Conservation (phyloP, 2,797 vertebrate genomes). For the Knipowitschia caucasica region DNA sequence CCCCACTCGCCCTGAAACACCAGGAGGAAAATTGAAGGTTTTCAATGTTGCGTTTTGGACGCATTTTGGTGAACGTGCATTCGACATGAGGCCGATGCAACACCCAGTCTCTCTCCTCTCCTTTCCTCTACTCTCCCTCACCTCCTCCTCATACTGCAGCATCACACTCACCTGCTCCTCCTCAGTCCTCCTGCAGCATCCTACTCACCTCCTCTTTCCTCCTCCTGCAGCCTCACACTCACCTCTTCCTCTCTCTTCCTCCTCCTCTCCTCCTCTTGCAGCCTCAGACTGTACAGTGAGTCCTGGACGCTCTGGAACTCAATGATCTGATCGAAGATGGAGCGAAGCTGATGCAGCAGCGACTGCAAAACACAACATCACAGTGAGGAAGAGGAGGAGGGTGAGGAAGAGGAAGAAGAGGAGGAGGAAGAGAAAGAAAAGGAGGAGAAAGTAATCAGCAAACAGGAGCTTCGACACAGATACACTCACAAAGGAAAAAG, state of each 20-base stretch:
- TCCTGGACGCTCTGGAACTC: slow-evolving; percentile 95
- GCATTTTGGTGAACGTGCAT: too few relatives aligned
- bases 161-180: not conserved
- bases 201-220: not conserved
- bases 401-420: too few relatives aligned
- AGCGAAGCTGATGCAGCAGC: slow-evolving; percentile 92
- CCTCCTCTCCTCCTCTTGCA: slow-evolving; percentile 87
- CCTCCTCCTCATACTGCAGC: too few relatives aligned
- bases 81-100: too few relatives aligned
- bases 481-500: too few relatives aligned
- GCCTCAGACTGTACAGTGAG: slow-evolving; percentile 81
- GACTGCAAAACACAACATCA: slow-evolving; percentile 72
- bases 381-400: too few relatives aligned
- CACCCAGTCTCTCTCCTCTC: not conserved
- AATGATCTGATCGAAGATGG: slow-evolving; percentile 97
- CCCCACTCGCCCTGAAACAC: slow-evolving; percentile 93
- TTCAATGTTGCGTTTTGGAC: too few relatives aligned
- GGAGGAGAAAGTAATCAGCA: too few relatives aligned
- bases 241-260: not conserved
- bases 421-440: too few relatives aligned
- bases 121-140: not conserved
- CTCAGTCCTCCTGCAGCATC: not conserved
- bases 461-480: too few relatives aligned
- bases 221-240: not conserved
- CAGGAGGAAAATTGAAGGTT: too few relatives aligned